Conservation (phyloP, 2,888 invertebrate genomes). For the Norana najaformis region DNA sequence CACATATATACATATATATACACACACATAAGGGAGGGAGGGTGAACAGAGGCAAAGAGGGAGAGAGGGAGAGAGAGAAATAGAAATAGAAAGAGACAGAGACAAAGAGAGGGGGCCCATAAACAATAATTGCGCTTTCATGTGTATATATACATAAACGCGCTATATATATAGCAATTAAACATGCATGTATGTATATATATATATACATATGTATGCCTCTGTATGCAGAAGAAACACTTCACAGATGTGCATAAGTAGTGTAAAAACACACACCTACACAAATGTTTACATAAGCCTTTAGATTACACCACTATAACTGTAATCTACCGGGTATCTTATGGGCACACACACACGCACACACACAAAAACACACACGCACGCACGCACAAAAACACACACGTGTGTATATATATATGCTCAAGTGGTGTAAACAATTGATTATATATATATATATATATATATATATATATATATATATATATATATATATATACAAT, state of each 20-base stretch:
- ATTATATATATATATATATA: background rate
- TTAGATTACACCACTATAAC: background rate
- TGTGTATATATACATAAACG: background rate
- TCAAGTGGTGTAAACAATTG: background rate
- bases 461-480: background rate
- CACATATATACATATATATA: too few species aligned
- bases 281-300: background rate
- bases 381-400: too few species aligned
- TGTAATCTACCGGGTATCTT: too few species aligned
- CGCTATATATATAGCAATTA: background rate
- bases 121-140: background rate
- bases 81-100: too few species aligned
- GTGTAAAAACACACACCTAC: background rate
- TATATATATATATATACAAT: background rate
- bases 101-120: too few species aligned
- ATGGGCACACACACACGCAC: too few species aligned
- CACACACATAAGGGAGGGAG: too few species aligned
- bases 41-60: too few species aligned
- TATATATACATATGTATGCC: background rate
- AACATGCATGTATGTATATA: background rate
- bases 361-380: too few species aligned
- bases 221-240: background rate
- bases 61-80: too few species aligned
- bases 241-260: background rate
- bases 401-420: too few species aligned